Base-by-base conservation (phyloP, 1,140 invertebrate genomes). In the Bombus breviceps region DNA sequence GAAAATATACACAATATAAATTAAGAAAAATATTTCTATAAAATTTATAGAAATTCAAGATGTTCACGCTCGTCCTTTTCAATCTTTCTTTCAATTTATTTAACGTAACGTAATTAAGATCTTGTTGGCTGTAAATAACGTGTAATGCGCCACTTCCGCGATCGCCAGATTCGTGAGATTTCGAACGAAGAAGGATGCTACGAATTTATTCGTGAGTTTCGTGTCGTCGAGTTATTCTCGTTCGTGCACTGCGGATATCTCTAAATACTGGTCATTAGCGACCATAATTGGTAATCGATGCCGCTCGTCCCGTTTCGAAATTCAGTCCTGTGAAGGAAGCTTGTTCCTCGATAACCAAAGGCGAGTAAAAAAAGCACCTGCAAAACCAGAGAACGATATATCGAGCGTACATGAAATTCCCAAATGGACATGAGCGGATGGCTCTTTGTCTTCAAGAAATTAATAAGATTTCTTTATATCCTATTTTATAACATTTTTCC, bases 281-380 rank as follows among this genome's bases (percentile, higher is more conserved):
- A 74, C 69, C 83, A 12, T 86, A 87, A 86, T 86, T 80, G 86
- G 88, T 90, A 90, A 91, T 92, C 90, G 87, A 92, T 88, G 89
- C 86, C 81, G 89, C 47, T 71, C 43, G 64, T 77, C 77, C 71
- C 47, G 86, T 81, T 62, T 93, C 92, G 91, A 92, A 93, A 90
- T 93, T 74, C 69, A 68, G 18, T 59, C 47, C 53, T 82, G 69
- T 39, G 73, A 76, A 82, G 80, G 79, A 82, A 85, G 71, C 83
- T 84, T 62, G 82, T 62, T 37, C 39, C 37, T 22, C 43, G 43
- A 79, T 57, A 34, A 83, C 34, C 47, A 79, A 78, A 57, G 22
- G 32, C n/a, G 32, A 76, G 22, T 32, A 34, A 82, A 77, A 77
- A 47, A 47, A 18, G 34, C 25, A 25, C 18, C 28, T 39, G 15